phyloP scores from a whole-genome alignment of 2,797 vertebrate genomes.

The Anabacerthia variegaticeps region DNA sequence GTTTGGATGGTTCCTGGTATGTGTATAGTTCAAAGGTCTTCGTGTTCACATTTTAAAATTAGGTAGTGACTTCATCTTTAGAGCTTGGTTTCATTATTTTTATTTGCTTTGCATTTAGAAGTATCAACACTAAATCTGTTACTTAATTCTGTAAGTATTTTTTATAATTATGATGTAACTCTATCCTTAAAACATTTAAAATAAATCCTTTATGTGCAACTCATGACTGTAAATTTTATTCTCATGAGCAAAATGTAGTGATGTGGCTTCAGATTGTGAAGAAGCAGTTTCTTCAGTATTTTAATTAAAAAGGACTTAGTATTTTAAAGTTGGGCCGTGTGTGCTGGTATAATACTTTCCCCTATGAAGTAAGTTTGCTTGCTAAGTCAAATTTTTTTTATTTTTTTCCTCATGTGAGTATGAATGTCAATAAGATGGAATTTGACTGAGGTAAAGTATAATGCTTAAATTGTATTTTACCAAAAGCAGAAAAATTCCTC shows the following conservation, averaged over 20 bases:
- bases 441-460: background rate
- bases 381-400: background rate
- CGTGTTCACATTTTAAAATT: constrained; percentile 81
- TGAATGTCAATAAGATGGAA: background rate
- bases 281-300: constrained; percentile 29
- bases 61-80: constrained; percentile 81
- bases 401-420: background rate
- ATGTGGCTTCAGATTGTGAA: constrained; percentile 53
- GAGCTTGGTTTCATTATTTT: constrained; percentile 76
- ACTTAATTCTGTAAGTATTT: constrained; percentile 89
- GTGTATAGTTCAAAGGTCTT: constrained; percentile 82
- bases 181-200: constrained; percentile 87
- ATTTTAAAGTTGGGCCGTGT: constrained; percentile 30
- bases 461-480: background rate
- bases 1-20: constrained; percentile 79
- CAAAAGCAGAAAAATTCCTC: background rate
- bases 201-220: constrained; percentile 87
- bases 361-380: constrained; percentile 20
- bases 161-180: constrained; percentile 89
- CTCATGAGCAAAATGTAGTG: constrained; percentile 67
- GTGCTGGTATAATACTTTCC: constrained; percentile 26
- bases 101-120: constrained; percentile 86
- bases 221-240: constrained; percentile 75
- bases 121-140: constrained; percentile 87
- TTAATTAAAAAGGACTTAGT: background rate